Conservation (phyloP, 2,113 vertebrate species). For the Leucoraja erinaceus region DNA sequence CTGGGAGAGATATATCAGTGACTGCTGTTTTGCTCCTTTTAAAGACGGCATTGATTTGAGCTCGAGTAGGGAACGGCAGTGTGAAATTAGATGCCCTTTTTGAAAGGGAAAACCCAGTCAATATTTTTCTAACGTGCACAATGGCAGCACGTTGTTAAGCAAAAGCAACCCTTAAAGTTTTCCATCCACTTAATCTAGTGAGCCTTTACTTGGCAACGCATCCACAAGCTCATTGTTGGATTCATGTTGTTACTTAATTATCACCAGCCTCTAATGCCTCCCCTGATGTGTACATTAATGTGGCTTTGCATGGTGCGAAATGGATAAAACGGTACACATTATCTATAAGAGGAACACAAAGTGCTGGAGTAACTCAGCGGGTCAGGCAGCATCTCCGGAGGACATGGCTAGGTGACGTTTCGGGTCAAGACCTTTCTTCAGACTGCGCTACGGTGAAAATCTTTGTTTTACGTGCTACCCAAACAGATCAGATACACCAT, state of each 20-base stretch:
- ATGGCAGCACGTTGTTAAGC: background rate
- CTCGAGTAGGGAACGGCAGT: background rate
- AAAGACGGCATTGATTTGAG: background rate
- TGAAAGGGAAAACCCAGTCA: background rate
- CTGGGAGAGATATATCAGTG: background rate
- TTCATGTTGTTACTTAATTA: conserved; percentile 8
- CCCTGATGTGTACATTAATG: background rate
- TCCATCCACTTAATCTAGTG: background rate
- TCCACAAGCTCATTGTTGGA: background rate
- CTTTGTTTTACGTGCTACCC: too few species aligned
- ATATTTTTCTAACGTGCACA: background rate
- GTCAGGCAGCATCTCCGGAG: too few species aligned
- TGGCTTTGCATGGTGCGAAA: background rate
- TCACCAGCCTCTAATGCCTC: background rate
- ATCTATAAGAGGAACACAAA: too few species aligned
- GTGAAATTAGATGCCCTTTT: background rate
- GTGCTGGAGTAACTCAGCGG: too few species aligned
- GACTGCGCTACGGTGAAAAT: too few species aligned
- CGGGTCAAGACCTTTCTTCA: too few species aligned
- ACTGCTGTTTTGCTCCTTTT: background rate
- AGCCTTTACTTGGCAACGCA: background rate
- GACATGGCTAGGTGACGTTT: too few species aligned
- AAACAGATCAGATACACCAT: too few species aligned
- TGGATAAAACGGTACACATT: too few species aligned
- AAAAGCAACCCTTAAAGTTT: background rate